phyloP scores from a whole-genome alignment of 2,113 vertebrate genomes.

The Rhinolophus ferrumequinum region DNA sequence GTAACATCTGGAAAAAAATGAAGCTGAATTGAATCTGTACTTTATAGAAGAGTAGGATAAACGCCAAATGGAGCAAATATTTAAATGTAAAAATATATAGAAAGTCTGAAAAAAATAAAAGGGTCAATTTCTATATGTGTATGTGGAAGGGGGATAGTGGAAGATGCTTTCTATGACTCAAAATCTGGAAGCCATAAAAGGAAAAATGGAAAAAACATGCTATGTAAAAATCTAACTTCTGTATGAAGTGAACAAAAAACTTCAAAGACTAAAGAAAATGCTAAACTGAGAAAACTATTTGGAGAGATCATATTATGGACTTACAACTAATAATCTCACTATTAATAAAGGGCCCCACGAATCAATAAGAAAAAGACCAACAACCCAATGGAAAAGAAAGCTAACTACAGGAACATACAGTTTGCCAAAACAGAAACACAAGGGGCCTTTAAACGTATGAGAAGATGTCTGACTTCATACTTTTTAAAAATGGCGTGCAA shows the following conservation, averaged over 20 bases:
- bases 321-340: neutral
- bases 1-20: neutral
- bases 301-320: neutral
- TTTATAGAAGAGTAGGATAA: neutral
- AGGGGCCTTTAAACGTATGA: neutral
- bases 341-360: neutral
- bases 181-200: conserved; percentile 3
- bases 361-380: neutral
- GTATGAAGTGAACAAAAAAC: neutral
- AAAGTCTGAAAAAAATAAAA: neutral
- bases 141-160: neutral
- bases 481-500: neutral
- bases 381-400: neutral
- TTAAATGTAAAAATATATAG: neutral
- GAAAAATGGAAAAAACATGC: neutral
- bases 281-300: neutral
- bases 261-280: neutral
- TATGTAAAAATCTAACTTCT: neutral
- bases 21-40: neutral
- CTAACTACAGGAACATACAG: neutral
- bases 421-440: neutral
- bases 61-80: neutral
- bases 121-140: neutral
- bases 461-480: neutral
- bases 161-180: neutral